Percentiles rank a stretch among this genome's conserved stretches.
Evolutionary conservation across 2,888 invertebrate genomes (phyloP).

Genomic region (Ypsolopha scabrella): DNA sequence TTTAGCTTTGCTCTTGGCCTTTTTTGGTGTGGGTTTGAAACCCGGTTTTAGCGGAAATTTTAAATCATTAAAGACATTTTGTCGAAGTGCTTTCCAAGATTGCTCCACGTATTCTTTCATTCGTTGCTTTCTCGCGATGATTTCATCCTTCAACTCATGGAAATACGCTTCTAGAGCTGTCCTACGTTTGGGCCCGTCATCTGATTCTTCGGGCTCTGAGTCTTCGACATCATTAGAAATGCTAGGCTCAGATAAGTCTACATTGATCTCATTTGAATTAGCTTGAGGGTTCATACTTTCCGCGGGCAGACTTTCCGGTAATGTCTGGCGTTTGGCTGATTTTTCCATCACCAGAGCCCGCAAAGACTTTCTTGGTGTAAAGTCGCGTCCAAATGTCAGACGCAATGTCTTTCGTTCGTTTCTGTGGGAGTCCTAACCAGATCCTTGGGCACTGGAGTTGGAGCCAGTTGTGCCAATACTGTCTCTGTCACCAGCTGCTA

Average conservation of each 20-base stretch:
- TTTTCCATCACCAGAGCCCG: conserved; percentile 54
- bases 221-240: too few species aligned
- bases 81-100: conserved; percentile 21
- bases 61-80: conserved; percentile 20
- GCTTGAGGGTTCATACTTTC: conserved; percentile 21
- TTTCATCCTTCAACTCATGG: conserved; percentile 33
- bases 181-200: conserved; percentile 17
- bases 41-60: conserved; percentile 28
- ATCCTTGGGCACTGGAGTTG: conserved; percentile 45
- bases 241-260: background rate
- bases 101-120: conserved; percentile 38
- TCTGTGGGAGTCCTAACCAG: conserved; percentile 59
- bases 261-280: conserved; percentile 14
- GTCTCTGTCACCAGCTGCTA: conserved; percentile 18
- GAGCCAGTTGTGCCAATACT: conserved; percentile 14
- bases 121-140: conserved; percentile 28
- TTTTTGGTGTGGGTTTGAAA: conserved; percentile 12
- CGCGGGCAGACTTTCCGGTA: conserved; percentile 17
- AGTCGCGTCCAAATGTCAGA: conserved; percentile 51
- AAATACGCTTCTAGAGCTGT: conserved; percentile 33
- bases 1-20: too few species aligned
- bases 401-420: conserved; percentile 49
- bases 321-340: conserved; percentile 39
- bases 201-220: background rate
- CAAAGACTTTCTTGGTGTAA: conserved; percentile 46